Base-by-base conservation (phyloP, 2,797 vertebrate genomes). In the Sardinella longiceps region DNA sequence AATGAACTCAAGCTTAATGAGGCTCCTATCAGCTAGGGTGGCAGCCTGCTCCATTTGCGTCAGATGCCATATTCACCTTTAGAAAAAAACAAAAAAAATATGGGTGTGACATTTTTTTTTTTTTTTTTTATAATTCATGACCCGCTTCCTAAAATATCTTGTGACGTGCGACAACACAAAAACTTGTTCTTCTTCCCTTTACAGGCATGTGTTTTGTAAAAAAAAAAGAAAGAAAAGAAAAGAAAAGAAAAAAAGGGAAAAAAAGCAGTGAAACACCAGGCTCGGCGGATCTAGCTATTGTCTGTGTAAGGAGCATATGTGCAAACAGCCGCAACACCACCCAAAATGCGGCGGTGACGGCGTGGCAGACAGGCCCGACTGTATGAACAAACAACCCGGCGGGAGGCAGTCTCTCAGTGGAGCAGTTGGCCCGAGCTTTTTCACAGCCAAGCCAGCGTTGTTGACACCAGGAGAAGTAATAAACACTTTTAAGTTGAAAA, bases 401-500 rank as follows among this genome's bases (percentile, higher is more conserved):
- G 37, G 70, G 70, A 33, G 15, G 33, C 70, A 18, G 70, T 77
- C 70, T 74, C 66, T 77, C 50, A 56, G 48, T 70, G 82, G 86
- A 90, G 87, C 88, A 90, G 89, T 89, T 87, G 50, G 86, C 86
- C 86, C 48, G 14, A 82, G 81, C 92, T 91, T 91, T 94, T 94
- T 95, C 90, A 89, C 90, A 92, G 90, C 89, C 86, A 83, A 90
- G 87, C 87, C 90, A 86, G 89, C 88, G 84, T 89, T 88, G 88
- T 92, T 92, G 90, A 95, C 92, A 91, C 90, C 85, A 85, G 90
- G 39, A 89, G 87, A 90, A 94, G 95, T 94, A 96, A 96, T 96
- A 96, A 96, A 96, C 95, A 96, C 95, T 95, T 96, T 95, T 94
- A 94, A 92, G 92, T 89, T 91, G 91, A 94, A 95, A 95, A 95